Evolutionary conservation across 2,113 vertebrate species (phyloP).

Genomic region (Hyaena hyaena): DNA sequence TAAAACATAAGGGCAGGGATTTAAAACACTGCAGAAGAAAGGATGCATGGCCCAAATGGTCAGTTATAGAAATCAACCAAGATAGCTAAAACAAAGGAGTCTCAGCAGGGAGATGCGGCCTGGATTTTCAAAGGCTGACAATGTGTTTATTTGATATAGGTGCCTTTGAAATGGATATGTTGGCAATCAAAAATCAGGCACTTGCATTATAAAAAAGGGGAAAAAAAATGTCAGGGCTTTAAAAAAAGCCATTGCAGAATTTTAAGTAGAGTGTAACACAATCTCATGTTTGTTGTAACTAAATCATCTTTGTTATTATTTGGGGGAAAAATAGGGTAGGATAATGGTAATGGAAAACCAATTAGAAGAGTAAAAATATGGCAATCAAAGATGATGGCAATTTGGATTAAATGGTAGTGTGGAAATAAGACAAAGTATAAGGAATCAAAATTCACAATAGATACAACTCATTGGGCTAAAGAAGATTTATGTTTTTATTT

Average conservation of each 20-base stretch:
- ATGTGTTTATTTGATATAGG: neutral
- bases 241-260: neutral
- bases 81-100: neutral
- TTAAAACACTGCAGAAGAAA: neutral
- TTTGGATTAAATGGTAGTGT: neutral
- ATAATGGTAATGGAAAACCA: neutral
- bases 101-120: neutral
- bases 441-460: neutral
- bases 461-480: neutral
- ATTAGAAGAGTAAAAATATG: neutral
- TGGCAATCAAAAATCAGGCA: neutral
- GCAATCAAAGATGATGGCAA: neutral
- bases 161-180: neutral
- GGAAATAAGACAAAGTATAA: neutral
- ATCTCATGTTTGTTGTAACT: neutral
- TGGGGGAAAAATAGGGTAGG: neutral
- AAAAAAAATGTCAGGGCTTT: neutral
- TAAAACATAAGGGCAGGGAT: neutral
- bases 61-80: neutral
- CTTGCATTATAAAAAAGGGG: neutral
- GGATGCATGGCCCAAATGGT: neutral
- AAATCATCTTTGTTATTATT: neutral
- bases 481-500: neutral
- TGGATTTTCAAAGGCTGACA: neutral
- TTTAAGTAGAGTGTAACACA: neutral